Evolutionary conservation across 2,113 vertebrate species (phyloP).

Genomic region (Carollia perspicillata): DNA sequence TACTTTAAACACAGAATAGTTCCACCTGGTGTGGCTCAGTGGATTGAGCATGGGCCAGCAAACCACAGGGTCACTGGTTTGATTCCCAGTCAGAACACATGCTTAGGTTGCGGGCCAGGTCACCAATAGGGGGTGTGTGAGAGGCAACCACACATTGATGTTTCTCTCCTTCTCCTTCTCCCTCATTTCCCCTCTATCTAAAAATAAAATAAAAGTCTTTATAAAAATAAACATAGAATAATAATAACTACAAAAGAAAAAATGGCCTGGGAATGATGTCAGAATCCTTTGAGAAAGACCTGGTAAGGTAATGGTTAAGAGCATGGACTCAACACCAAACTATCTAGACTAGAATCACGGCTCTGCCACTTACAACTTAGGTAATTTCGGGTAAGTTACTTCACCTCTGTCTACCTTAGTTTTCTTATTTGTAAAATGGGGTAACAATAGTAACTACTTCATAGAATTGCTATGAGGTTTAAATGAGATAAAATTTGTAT

Average conservation of each 20-base stretch:
- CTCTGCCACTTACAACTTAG: slow-evolving; percentile 5
- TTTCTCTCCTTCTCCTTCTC: no score
- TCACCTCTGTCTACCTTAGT: not conserved
- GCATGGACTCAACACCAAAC: not conserved
- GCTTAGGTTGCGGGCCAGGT: no score
- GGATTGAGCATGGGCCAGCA: no score
- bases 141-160: no score
- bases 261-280: not conserved
- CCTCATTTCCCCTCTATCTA: no score
- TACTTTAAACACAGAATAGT: not conserved
- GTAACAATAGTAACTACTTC: not conserved
- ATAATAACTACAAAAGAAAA: not conserved
- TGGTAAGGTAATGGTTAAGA: not conserved
- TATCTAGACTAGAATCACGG: not conserved
- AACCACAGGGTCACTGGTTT: no score
- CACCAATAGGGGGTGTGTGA: no score
- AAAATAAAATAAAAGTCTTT: no score
- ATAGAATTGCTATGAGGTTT: not conserved
- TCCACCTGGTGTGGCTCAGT: no score
- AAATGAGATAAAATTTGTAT: not conserved
- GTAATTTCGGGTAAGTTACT: not conserved
- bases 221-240: not conserved
- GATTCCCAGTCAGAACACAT: no score
- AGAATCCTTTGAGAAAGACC: not conserved
- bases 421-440: slow-evolving; percentile 13